Evolutionary conservation across 2,113 vertebrate species (phyloP), one percentile per base, ranked within the genome.

Genomic region (Megalops atlanticus): DNA sequence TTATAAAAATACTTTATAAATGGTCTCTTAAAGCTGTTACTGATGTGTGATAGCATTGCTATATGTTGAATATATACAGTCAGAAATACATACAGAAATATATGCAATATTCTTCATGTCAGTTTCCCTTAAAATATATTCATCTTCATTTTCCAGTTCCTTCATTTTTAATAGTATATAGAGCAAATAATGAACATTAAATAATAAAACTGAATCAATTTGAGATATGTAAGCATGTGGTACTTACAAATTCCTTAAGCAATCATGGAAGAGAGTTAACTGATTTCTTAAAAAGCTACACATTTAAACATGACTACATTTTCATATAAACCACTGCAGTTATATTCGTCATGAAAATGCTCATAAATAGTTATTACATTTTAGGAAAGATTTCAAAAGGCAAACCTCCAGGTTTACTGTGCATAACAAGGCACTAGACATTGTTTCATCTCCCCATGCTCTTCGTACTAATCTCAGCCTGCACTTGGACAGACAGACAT

Each of bases 21-120:
- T 24, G 16, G 2, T 24, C 2, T 54, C 16, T 49, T 49, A 15
- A 2, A 49, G 49, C 43, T 33, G 52, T 36, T 74, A 74, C 36
- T 41, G 72, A 74, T 43, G 24, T 27, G 45, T 47, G 45, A 36
- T 68, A 31, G 52, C 4, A 54, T 36, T 68, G n/a, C 16, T 68
- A 68, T 58, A 11, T 83, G 54, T 80, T 64, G 36, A 40, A 52
- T 35, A 72, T 83, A 35, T 58, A 41, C n/a, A 86, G n/a, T n/a
- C n/a, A n/a, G n/a, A 80, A 89, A 88, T 85, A 88, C 68, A 87
- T 81, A 84, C 89, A 90, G 89, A 89, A 71, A 24, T 5, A 75
- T 76, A 86, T 82, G 36, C 81, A 58, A 87, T 76, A 80, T 90
- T 89, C 89, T 88, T 89, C 73, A 86, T 87, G 79, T 58, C 81